phyloP scores from a whole-genome alignment of 2,113 vertebrate genomes.

The Forbesichthys papilliferus region DNA sequence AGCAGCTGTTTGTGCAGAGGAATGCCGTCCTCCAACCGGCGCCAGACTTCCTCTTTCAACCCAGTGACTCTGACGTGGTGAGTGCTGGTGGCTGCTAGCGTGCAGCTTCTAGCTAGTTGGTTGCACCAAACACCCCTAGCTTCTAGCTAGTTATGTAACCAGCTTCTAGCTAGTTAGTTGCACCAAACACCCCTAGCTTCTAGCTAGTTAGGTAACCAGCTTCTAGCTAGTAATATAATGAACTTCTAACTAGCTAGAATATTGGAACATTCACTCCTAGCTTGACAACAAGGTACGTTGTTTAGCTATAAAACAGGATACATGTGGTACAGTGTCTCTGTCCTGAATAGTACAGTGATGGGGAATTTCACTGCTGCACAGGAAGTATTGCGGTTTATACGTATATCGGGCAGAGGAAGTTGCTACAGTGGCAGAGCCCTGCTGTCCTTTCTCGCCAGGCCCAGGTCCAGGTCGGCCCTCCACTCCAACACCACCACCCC shows the following conservation, averaged over 20 bases:
- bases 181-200: not conserved
- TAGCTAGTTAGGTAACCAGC: not conserved
- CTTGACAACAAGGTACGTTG: not conserved
- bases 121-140: not conserved
- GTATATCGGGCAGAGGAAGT: no score
- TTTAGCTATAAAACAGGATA: no score
- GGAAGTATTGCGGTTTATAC: no score
- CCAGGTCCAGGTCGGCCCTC: not conserved
- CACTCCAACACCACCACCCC: not conserved
- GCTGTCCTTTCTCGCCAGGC: not conserved
- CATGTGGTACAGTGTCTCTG: not conserved
- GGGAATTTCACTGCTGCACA: not conserved
- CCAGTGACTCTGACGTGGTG: constrained; percentile 89
- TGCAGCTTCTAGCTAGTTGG: not conserved
- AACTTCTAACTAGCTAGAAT: not conserved
- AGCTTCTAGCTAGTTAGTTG: not conserved
- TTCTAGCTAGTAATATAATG: not conserved
- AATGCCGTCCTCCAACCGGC: constrained; percentile 84
- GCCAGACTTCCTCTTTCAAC: constrained; percentile 86
- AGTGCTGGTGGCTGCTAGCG: constrained; percentile 37
- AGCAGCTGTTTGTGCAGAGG: constrained; percentile 90
- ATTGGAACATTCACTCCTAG: not conserved
- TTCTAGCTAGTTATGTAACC: not conserved
- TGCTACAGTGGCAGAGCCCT: no score
- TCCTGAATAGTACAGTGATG: no score